Evolutionary conservation across 2,797 vertebrate genomes (phyloP), one percentile per base, ranked within the genome.

Genomic region (Pachyuromys duprasi): DNA sequence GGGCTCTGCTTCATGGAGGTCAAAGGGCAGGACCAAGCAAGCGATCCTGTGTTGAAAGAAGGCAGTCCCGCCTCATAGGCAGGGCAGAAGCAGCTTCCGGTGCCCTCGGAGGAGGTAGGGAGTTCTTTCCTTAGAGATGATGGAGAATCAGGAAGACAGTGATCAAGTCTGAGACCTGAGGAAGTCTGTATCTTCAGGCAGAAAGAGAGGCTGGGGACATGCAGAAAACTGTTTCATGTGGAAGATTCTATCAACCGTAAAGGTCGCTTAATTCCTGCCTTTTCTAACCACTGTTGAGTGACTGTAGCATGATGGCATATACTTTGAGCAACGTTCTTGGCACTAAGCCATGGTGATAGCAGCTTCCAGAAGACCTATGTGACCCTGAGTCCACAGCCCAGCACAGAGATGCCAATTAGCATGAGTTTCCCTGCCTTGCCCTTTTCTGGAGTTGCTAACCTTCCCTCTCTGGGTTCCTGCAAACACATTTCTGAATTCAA

Each of bases 1-100:
- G 86, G 90, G 94, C 96, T 95, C 86, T 53, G 91, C 93, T 97
- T 97, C 91, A 49, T 36, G 0, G 2, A 20, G 75, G 62, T 45
- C 15, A 57, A 42, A 17, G 62, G 96, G 91, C 89, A 83, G 76
- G 91, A 7, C 63, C 76, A 69, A 36, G 94, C 18, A 33, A 8
- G 88, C 88, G 94, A 86, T 0, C 0, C 72, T 97, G 92, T 74
- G 93, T 49, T n/a, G 65, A 28, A 49, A 11, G 49, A 4, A 0
- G 0, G n/a, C n/a, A 28, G 26, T n/a, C 12, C 63, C 22, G 17
- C 24, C 0, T 0, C 5, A 0, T 3, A 15, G 63, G 28, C 42
- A 31, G 74, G 26, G 0, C 17, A 42, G 55, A 9, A 22, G 49
- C 49, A 6, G 18, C 17, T 39, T 65, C 87, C 42, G 67, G 83